Evolutionary conservation across 2,888 invertebrate genomes (phyloP).

Genomic region (Aphelenchoides bicaudatus): DNA sequence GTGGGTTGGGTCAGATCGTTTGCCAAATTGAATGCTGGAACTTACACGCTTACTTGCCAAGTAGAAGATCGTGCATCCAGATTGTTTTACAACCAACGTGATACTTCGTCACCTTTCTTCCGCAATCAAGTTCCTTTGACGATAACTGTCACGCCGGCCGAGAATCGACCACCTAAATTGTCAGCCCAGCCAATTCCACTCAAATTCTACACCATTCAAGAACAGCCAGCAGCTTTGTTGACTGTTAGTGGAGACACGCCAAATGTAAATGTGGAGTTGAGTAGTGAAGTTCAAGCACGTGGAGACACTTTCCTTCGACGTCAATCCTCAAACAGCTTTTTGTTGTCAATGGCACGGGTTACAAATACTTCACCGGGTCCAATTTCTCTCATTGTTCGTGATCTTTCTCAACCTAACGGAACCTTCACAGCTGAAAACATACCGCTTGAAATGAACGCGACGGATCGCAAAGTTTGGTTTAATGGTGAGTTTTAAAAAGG

Average conservation of each 20-base stretch:
- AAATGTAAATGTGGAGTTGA: constrained; percentile 7
- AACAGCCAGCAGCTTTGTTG: constrained; percentile 24
- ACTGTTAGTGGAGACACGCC: constrained; percentile 16
- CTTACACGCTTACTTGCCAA: constrained; percentile 37
- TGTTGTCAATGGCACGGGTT: constrained; percentile 20
- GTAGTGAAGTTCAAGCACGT: constrained; percentile 3
- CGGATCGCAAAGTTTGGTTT: constrained; percentile 24
- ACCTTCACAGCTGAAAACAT: constrained; percentile 22
- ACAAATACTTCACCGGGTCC: constrained; percentile 15
- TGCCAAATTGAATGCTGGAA: constrained; percentile 36
- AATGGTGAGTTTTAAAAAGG: too few species aligned
- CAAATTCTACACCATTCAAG: constrained; percentile 10
- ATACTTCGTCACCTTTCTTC: constrained; percentile 13
- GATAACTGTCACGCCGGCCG: constrained; percentile 23
- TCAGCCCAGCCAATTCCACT: constrained; percentile 14
- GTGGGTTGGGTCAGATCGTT: constrained; percentile 48
- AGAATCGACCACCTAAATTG: constrained; percentile 4
- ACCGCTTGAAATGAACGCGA: constrained; percentile 21
- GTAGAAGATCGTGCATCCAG: constrained; percentile 53
- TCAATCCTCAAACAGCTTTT: constrained; percentile 16
- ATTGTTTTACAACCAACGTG: constrained; percentile 40
- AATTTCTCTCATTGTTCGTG: constrained; percentile 15
- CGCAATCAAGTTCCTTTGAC: constrained; percentile 19
- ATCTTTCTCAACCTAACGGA: constrained; percentile 7
- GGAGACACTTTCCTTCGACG: constrained; percentile 3